Evolutionary conservation across 1,140 invertebrate species (phyloP).

Genomic region (Gryon sp.): DNA sequence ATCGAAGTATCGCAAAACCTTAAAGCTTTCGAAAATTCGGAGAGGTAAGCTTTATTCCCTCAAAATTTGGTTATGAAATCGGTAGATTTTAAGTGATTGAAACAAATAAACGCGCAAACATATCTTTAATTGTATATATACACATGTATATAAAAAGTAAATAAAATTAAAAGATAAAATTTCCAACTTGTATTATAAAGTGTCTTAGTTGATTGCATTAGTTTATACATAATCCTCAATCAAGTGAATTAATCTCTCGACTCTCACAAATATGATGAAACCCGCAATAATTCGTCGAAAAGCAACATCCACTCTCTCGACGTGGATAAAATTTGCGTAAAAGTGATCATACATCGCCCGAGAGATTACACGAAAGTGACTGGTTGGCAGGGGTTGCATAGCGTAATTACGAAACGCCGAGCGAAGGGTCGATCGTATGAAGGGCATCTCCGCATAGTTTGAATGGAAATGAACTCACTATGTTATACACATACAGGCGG

Average conservation of each 20-base stretch:
- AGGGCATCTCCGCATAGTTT: constrained; percentile 61
- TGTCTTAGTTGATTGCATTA: too few species aligned
- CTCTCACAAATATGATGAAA: constrained; percentile 15
- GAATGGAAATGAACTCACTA: constrained; percentile 65
- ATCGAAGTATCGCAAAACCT: too few species aligned
- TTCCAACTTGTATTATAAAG: too few species aligned
- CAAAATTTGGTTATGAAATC: too few species aligned
- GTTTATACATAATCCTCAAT: constrained; percentile 42
- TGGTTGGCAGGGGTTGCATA: constrained; percentile 69
- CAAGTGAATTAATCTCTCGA: constrained; percentile 41
- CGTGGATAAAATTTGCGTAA: constrained; percentile 56
- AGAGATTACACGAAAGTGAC: constrained; percentile 75
- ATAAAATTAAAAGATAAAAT: too few species aligned
- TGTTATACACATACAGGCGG: constrained; percentile 61
- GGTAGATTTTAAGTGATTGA: too few species aligned
- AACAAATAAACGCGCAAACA: too few species aligned
- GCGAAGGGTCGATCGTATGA: constrained; percentile 56
- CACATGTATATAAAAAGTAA: too few species aligned
- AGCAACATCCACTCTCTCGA: constrained; percentile 58
- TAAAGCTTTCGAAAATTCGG: too few species aligned
- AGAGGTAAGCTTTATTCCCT: too few species aligned
- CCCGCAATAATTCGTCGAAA: constrained; percentile 59
- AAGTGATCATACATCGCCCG: constrained; percentile 70
- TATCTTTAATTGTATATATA: too few species aligned
- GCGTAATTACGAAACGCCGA: constrained; percentile 68